phyloP scores from a whole-genome alignment of 2,797 vertebrate species.

The Diplodus sargus region DNA sequence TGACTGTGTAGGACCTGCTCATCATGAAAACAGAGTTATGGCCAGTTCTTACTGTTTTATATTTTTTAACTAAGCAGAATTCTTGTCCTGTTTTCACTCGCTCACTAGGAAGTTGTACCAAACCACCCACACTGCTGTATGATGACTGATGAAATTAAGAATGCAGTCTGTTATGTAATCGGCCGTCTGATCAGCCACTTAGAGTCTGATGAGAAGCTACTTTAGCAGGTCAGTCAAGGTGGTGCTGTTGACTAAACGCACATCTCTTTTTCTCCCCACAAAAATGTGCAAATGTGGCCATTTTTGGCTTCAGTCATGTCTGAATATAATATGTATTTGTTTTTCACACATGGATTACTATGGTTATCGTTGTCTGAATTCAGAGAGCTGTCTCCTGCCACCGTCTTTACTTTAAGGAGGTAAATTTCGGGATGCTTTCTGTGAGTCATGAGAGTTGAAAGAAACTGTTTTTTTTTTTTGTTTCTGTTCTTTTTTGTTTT shows the following conservation, averaged over 20 bases:
- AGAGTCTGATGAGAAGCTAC: background rate
- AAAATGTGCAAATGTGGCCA: background rate
- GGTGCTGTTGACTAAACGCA: background rate
- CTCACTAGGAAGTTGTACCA: slow-evolving; percentile 25
- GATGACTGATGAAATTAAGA: slow-evolving; percentile 16
- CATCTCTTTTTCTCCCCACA: background rate
- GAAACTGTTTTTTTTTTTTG: background rate
- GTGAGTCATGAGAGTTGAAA: slow-evolving; percentile 47
- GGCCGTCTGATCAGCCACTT: background rate
- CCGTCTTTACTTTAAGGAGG: slow-evolving; percentile 3
- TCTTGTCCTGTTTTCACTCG: background rate
- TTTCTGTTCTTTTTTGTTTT: background rate
- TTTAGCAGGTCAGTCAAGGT: slow-evolving; percentile 2
- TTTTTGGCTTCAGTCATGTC: background rate
- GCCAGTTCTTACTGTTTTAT: slow-evolving; percentile 52
- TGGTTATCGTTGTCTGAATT: background rate
- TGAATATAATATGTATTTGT: slow-evolving; percentile 2
- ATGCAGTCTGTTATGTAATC: background rate
- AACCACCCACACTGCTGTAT: slow-evolving; percentile 46
- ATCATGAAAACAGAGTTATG: slow-evolving; percentile 41
- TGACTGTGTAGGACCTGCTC: slow-evolving; percentile 56
- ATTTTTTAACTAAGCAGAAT: background rate
- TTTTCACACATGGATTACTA: background rate
- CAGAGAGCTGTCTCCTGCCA: slow-evolving; percentile 9
- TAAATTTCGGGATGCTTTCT: slow-evolving; percentile 36